Conservation (phyloP, 2,888 invertebrate species). For the Clistopyga incitator region DNA sequence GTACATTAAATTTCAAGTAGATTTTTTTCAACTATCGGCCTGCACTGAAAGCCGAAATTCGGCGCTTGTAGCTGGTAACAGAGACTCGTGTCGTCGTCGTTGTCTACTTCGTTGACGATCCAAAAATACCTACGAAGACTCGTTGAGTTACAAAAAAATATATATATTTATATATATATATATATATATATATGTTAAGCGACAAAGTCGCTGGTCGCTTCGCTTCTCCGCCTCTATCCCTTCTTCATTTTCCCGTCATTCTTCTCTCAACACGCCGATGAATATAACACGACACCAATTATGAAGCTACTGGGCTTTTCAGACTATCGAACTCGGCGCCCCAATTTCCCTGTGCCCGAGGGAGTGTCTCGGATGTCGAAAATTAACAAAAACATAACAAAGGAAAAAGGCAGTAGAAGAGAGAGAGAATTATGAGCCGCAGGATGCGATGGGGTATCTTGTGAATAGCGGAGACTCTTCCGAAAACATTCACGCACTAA, state of each 20-base stretch:
- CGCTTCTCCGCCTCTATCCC: background rate
- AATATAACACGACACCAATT: constrained; percentile 64
- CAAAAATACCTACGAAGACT: constrained; percentile 57
- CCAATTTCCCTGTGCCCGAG: constrained; percentile 42
- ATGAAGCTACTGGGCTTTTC: constrained; percentile 47
- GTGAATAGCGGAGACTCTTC: constrained; percentile 54
- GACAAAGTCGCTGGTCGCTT: constrained; percentile 30
- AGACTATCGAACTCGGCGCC: constrained; percentile 13
- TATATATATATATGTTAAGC: constrained; percentile 25
- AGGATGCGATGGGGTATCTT: constrained; percentile 22
- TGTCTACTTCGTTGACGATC: constrained; percentile 54
- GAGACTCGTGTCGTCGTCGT: constrained; percentile 28
- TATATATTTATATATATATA: too few relatives aligned
- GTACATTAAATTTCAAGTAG: too few relatives aligned
- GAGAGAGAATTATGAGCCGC: constrained; percentile 14
- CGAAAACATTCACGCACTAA: constrained; percentile 59
- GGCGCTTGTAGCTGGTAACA: background rate
- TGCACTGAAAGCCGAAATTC: background rate
- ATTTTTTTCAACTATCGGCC: too few relatives aligned
- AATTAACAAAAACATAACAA: constrained; percentile 5
- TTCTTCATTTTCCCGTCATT: constrained; percentile 12
- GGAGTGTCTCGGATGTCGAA: constrained; percentile 34
- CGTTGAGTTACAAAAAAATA: constrained; percentile 42
- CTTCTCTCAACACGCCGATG: constrained; percentile 45
- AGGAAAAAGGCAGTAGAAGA: constrained; percentile 1